These are phyloP conservation scores for Gymnopithys bicolor DNA, from an alignment of 2,797 vertebrate genomes.

Conservation along the genomic window DNA sequence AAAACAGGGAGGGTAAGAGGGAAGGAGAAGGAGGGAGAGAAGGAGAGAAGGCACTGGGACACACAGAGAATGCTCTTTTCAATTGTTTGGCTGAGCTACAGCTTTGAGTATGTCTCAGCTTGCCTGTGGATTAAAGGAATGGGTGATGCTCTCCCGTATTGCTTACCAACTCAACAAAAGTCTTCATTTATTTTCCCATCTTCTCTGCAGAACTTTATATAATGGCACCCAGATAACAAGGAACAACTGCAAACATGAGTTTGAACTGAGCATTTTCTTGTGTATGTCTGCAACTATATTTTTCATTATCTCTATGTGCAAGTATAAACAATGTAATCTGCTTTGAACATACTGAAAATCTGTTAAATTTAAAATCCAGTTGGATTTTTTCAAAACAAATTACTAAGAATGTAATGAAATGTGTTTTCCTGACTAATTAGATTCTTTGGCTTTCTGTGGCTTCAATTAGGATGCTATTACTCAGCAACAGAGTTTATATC, in stretches of 20 bases:
- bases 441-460: conserved; percentile 2
- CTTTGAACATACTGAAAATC: conserved; percentile 28
- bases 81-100: background rate
- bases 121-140: background rate
- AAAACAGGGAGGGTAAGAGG: background rate
- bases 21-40: background rate
- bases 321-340: conserved; percentile 49
- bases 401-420: conserved; percentile 50
- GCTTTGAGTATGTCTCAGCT: background rate
- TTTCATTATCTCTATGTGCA: conserved; percentile 57
- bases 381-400: conserved; percentile 55
- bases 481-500: background rate
- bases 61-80: background rate
- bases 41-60: background rate
- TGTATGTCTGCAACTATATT: conserved; percentile 41
- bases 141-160: background rate
- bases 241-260: conserved; percentile 7
- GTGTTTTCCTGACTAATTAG: conserved; percentile 48
- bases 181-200: background rate
- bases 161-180: background rate
- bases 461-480: conserved; percentile 16
- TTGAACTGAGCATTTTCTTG: conserved; percentile 23
- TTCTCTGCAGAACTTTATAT: background rate
- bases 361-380: conserved; percentile 38
- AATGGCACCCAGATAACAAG: background rate